Evolutionary conservation across 2,888 invertebrate species (phyloP).

Genomic region (Trachelus iudaicus): DNA sequence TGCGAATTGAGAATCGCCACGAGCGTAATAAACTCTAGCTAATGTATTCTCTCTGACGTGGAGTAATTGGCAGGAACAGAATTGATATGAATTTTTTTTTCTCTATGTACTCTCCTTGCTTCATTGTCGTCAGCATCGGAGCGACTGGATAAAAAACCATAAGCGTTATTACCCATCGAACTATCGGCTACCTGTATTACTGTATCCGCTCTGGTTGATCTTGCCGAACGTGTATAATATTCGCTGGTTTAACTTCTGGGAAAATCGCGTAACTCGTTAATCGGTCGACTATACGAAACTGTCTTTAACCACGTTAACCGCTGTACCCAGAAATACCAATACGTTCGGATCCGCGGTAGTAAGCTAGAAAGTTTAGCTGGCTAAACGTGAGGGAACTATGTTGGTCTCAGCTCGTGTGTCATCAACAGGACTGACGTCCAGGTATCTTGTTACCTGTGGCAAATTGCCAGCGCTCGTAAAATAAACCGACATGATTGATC

Average conservation of each 20-base stretch:
- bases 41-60: background rate
- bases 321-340: background rate
- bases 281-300: background rate
- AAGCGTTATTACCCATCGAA: background rate
- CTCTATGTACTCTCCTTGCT: background rate
- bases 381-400: background rate
- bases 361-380: background rate
- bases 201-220: background rate
- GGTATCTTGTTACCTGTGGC: conserved; percentile 48
- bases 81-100: background rate
- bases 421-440: conserved; percentile 41
- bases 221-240: background rate
- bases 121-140: background rate
- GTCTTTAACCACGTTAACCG: background rate
- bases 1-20: background rate
- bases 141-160: background rate
- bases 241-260: background rate
- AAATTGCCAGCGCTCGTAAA: conserved; percentile 50
- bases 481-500: conserved; percentile 54
- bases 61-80: background rate
- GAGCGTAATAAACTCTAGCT: background rate
- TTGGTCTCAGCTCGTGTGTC: conserved; percentile 23
- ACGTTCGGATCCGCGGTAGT: background rate
- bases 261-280: background rate
- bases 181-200: background rate